Evolutionary conservation across 2,888 invertebrate species (phyloP).

Genomic region (Sminthurinus aureus): DNA sequence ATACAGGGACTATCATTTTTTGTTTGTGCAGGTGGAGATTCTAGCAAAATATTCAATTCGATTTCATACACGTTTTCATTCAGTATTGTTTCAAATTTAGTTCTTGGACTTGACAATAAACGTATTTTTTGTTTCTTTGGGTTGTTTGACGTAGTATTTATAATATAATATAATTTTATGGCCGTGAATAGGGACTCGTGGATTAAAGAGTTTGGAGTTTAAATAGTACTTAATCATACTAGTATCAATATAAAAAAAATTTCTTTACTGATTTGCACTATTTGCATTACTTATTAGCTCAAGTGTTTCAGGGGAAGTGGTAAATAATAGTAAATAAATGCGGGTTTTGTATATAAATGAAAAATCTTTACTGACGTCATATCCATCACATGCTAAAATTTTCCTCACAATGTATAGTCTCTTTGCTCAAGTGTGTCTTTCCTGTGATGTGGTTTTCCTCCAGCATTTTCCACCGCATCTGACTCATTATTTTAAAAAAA

Average conservation of each 20-base stretch:
- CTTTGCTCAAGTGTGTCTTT: too few relatives aligned
- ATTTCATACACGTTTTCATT: neutral
- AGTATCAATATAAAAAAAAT: neutral
- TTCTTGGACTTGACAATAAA: neutral
- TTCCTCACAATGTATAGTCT: too few relatives aligned
- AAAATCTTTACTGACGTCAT: too few relatives aligned
- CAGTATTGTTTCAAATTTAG: neutral
- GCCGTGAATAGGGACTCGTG: neutral
- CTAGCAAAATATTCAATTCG: too few relatives aligned
- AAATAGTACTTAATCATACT: neutral
- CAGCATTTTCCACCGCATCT: too few relatives aligned
- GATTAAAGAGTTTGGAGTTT: neutral
- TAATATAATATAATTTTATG: neutral
- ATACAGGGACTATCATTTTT: too few relatives aligned
- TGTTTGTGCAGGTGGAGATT: neutral
- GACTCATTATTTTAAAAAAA: too few relatives aligned
- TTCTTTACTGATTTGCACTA: neutral
- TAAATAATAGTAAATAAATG: too few relatives aligned
- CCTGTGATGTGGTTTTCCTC: too few relatives aligned
- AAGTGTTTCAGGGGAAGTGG: neutral
- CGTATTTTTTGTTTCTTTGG: neutral
- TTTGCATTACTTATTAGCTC: neutral
- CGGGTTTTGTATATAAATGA: too few relatives aligned
- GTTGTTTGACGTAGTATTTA: neutral
- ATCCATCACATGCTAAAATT: too few relatives aligned